phyloP scores from a whole-genome alignment of 2,113 vertebrate species.

The Lophotis ruficrista region DNA sequence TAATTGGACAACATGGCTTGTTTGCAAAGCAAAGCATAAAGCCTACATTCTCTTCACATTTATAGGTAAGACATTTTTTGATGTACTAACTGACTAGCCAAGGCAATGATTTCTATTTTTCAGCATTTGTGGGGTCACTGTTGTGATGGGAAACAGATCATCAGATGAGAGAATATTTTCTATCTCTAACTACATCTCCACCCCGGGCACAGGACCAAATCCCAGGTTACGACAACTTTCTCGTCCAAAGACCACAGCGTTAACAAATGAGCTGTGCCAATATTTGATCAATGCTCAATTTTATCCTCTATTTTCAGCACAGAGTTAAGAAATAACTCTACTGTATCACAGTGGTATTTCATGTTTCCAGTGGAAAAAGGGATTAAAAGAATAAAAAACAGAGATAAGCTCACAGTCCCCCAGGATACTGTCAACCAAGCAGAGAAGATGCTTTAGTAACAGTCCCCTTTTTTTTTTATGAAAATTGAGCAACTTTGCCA shows the following conservation, averaged over 20 bases:
- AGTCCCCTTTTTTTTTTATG: too few relatives aligned
- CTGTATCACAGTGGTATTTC: not conserved
- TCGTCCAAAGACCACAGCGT: conserved; percentile 1
- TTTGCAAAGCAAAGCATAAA: not conserved
- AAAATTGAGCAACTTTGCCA: not conserved
- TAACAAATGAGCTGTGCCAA: not conserved
- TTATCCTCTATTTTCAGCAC: not conserved
- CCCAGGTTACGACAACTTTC: not conserved
- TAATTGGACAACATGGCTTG: not conserved
- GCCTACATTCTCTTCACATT: not conserved
- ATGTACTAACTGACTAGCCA: not conserved
- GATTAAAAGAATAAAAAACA: not conserved
- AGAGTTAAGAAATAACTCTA: not conserved
- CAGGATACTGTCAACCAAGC: not conserved
- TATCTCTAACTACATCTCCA: not conserved
- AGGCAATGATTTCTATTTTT: not conserved
- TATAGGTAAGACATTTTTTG: not conserved
- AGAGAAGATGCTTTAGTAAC: not conserved
- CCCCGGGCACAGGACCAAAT: not conserved
- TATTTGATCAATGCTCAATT: conserved; percentile 1
- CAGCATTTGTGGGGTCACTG: not conserved
- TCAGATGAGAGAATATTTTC: not conserved
- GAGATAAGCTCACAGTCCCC: not conserved
- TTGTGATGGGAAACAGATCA: not conserved
- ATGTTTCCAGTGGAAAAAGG: not conserved